Base-by-base conservation (phyloP, 2,888 invertebrate species). In the Meiosimyza decipiens region DNA sequence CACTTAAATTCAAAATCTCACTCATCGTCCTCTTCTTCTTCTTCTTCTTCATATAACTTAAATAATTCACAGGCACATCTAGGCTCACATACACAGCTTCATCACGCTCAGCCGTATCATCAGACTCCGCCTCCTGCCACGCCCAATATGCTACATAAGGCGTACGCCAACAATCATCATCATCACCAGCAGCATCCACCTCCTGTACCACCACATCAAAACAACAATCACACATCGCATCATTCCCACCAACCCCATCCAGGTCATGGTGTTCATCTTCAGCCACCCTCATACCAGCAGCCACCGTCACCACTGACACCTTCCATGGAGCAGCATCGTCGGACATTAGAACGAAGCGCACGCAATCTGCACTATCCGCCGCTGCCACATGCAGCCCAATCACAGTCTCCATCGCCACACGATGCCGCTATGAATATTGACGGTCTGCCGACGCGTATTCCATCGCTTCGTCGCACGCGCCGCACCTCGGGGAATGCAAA, bases 401-500 rank as follows among this genome's bases (percentile, higher is more conserved):
- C 73, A 15, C 77, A 69, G 15, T 72, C 77, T 12, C 74, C 74
- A 47, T 73, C 66, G 12, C 75, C 75, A 12, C 79, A 79, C 72
- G 79, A 82, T 54, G 73, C 78, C 3, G 76, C 78, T 16, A 79
- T 75, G 80, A 79, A 79, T 75, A 77, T 79, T 16, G 85, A 85
- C 70, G 85, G 82, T 7, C 75, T 82, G 63, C 77, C 79, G 18
- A 82, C 84, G 52, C 79, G 85, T 51, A 85, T 86, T 69, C 85
- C 87, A 5, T 87, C 87, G 13, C 73, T 87, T 66, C 79, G 87
- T 9, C 79, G 87, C 15, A 86, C 85, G 68, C 79, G 86, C 40
- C 81, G 86, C 70, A 80, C 83, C 9, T 84, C 87, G 0, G 84
- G 74, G 73, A 80, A 77, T 75, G 80, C 71, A 74, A 79, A 67